Evolutionary conservation across 2,888 invertebrate species (phyloP), one percentile per base, ranked within the genome.

Genomic region (Agrochola litura): DNA sequence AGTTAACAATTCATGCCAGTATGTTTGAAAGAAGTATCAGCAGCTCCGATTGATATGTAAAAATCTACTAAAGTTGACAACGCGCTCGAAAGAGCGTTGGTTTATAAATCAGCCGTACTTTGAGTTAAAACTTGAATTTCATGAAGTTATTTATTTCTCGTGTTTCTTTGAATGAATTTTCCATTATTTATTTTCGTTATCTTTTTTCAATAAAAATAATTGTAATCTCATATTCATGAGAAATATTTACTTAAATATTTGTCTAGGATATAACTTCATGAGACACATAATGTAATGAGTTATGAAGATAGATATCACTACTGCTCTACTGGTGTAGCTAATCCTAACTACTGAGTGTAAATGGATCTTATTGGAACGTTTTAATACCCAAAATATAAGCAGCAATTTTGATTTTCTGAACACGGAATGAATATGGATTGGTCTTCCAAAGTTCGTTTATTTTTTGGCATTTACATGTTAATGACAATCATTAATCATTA

Each of bases 61-160:
- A 61, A 61, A 1, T 56, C 0, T 37, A 19, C 19, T 58, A 37
- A 25, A 16, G 30, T 49, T n/a, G 0, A n/a, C 46, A 79, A 71
- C 30, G 22, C 25, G 19, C 30, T 61, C 41, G 10, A 0, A 5
- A 69, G 43, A 46, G 25, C 54, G 10, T 70, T 81, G 60, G 14
- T 43, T 68, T 25, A 87, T 89, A 88, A 88, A 87, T 83, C 88
- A 66, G 88, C 73, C 89, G 81, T 83, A 87, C 86, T 83, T 85
- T 68, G 70, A 63, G 65, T 81, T 63, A 60, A 60, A 69, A 85
- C 67, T 66, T 76, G 69, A 61, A 84, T 81, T 81, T 81, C 85
- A 85, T 87, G 87, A 88, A 88, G 88, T 88, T 87, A 88, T 76
- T 71, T 76, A 12, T 46, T 9, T 52, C 1, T 74, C 6, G 19